Evolutionary conservation across 2,113 vertebrate genomes (phyloP).

Genomic region (Lagopus muta): DNA sequence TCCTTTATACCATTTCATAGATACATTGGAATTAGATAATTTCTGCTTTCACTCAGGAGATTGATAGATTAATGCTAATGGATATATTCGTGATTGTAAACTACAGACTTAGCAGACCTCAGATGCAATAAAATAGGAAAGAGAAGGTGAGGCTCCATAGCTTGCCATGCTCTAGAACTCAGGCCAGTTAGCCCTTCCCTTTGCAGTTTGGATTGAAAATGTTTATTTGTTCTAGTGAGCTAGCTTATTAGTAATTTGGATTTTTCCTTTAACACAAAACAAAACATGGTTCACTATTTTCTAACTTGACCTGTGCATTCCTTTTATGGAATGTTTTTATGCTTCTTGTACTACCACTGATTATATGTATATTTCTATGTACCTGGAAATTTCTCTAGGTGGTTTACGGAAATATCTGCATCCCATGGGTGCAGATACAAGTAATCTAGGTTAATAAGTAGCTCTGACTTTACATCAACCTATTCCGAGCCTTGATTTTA

Average conservation of each 20-base stretch:
- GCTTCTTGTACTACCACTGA: neutral
- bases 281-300: neutral
- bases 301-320: neutral
- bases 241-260: neutral
- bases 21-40: neutral
- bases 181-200: neutral
- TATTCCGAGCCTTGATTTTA: neutral
- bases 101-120: neutral
- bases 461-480: neutral
- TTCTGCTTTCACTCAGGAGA: neutral
- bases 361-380: neutral
- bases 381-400: neutral
- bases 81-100: neutral
- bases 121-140: neutral
- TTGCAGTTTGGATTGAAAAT: neutral
- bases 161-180: neutral
- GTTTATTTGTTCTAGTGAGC: neutral
- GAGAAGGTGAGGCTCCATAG: neutral
- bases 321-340: neutral
- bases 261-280: neutral
- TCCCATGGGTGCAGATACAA: neutral
- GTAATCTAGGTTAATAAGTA: neutral
- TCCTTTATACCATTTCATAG: neutral
- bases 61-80: neutral
- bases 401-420: neutral